These are phyloP conservation scores for Nylanderia fulva DNA, from an alignment of 1,140 invertebrate genomes.

Conservation along the genomic window DNA sequence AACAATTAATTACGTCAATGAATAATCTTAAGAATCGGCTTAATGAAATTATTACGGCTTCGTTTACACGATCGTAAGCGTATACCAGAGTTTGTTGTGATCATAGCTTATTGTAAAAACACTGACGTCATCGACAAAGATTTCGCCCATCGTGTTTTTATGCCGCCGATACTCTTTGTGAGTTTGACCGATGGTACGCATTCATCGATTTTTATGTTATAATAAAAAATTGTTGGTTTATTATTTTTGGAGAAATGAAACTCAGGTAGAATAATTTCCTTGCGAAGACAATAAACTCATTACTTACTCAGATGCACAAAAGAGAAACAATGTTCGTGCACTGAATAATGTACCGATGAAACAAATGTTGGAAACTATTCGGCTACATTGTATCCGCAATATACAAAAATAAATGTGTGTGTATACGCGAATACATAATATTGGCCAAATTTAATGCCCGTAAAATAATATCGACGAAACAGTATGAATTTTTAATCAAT, in stretches of 20 bases:
- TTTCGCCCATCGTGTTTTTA: slow-evolving; percentile 8
- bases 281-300: neutral
- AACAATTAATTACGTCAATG: neutral
- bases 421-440: slow-evolving; percentile 2
- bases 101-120: neutral
- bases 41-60: neutral
- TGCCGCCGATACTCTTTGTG: neutral
- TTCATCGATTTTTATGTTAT: neutral
- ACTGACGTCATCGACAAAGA: neutral
- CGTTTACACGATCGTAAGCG: neutral
- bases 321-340: neutral
- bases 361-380: slow-evolving; percentile 8
- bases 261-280: neutral
- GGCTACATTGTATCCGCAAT: neutral
- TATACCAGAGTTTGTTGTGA: slow-evolving; percentile 15
- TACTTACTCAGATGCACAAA: neutral
- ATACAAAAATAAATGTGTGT: neutral
- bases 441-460: neutral
- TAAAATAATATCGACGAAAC: neutral
- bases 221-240: neutral
- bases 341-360: neutral
- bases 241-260: neutral
- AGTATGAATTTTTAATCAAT: slow-evolving; percentile 7
- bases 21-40: neutral
- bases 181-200: neutral